Percentiles rank a stretch among this genome's conserved stretches.
These are phyloP conservation scores for Symphodus melops DNA, from an alignment of 2,113 vertebrate genomes.

Conservation along the genomic window DNA sequence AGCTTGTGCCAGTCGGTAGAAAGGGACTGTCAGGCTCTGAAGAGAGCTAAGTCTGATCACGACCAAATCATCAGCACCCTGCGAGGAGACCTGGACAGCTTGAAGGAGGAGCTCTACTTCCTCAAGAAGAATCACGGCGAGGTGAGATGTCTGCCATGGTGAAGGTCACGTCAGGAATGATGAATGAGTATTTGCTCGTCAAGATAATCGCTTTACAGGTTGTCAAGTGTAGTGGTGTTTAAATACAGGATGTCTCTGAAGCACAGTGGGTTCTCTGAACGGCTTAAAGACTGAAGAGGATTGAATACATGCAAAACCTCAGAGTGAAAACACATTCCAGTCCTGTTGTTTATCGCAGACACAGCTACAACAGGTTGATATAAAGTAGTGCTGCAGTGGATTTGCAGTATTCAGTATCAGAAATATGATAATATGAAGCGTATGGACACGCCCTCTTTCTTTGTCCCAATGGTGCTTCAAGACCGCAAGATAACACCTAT, in stretches of 20 bases:
- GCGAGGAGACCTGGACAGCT: constrained; percentile 89
- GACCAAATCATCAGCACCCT: constrained; percentile 87
- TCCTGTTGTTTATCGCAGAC: neutral
- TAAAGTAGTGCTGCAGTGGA: neutral
- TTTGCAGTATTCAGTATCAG: constrained; percentile 25
- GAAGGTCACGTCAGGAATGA: neutral
- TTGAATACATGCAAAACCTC: neutral
- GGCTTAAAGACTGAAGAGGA: neutral
- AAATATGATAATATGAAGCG: constrained; percentile 53
- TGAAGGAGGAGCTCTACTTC: constrained; percentile 90
- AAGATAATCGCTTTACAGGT: constrained; percentile 24
- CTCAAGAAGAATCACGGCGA: constrained; percentile 93
- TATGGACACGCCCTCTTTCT: constrained; percentile 57
- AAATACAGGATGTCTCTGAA: neutral
- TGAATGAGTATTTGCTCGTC: constrained; percentile 21
- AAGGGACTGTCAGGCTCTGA: constrained; percentile 88
- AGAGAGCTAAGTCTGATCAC: constrained; percentile 87
- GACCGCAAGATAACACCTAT: constrained; percentile 36
- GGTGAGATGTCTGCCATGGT: constrained; percentile 74
- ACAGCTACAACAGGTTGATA: neutral
- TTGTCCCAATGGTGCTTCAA: constrained; percentile 23
- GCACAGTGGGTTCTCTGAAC: neutral
- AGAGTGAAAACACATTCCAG: neutral
- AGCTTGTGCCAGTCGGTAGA: constrained; percentile 89
- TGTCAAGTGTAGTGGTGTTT: constrained; percentile 6